Percentiles rank a stretch among this genome's conserved stretches.
Conservation (phyloP, 2,888 invertebrate species). For the Oeneis ivallda region DNA sequence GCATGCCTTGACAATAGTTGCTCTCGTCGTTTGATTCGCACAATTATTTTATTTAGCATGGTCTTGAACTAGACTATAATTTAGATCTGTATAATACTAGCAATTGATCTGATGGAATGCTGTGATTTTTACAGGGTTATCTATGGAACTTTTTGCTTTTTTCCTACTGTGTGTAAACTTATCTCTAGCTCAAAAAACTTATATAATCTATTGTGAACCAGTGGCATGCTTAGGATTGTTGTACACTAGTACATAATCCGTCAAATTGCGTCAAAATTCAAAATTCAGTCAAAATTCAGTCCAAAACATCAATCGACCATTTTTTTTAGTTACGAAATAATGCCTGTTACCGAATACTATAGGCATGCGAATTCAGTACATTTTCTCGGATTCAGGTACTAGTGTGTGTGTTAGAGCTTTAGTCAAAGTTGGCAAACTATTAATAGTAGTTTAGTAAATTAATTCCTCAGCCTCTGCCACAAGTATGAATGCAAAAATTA, state of each 20-base stretch:
- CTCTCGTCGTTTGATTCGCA: too few species aligned
- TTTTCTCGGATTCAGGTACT: too few species aligned
- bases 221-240: neutral
- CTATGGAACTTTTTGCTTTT: neutral
- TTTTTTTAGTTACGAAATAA: too few species aligned
- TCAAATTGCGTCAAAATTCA: too few species aligned
- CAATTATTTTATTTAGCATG: neutral
- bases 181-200: neutral
- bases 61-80: neutral
- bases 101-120: neutral
- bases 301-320: too few species aligned
- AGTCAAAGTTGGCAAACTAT: neutral
- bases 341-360: too few species aligned
- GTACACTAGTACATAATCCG: too few species aligned
- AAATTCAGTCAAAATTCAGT: too few species aligned
- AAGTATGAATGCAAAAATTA: neutral
- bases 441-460: neutral
- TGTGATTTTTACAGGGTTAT: neutral
- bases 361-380: too few species aligned
- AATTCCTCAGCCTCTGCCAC: slow-evolving; percentile 8
- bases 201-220: neutral
- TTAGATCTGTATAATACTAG: neutral
- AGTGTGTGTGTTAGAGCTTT: too few species aligned
- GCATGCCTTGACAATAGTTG: too few species aligned
- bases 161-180: neutral